Evolutionary conservation across 2,888 invertebrate genomes (phyloP), one percentile per base, ranked within the genome.

Genomic region (Linyphia triangularis): DNA sequence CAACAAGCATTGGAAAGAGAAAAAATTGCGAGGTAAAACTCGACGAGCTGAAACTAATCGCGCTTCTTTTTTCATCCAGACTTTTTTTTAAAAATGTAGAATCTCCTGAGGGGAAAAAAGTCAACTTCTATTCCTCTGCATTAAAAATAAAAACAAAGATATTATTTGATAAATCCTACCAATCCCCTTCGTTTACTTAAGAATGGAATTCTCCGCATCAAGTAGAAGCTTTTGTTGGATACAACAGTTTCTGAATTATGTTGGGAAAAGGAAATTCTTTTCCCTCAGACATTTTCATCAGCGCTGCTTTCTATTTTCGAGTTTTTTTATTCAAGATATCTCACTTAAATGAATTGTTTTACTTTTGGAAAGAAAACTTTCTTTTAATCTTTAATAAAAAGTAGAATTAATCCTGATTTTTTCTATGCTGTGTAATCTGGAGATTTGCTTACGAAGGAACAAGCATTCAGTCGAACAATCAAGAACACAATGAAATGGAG

Each of bases 111-210:
- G 26, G 26, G 28, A n/a, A 28, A 63, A 28, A n/a, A 63, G 30
- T 0, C 13, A 16, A 28, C 13, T 26, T 63, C 26, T 26, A 13
- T 63, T 30, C 63, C 16, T 13, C 13, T 16, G 26, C 26, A 63
- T 63, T 63, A 30, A 63, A 63, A 63, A 30, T 63, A 63, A 63
- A 28, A 63, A 24, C 9, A 10, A 13, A 63, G 28, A 51, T n/a
- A 63, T 63, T 26, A 63, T 30, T 63, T 63, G 26, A 63, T 63
- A 63, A 28, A 63, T 63, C 30, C 30, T 30, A 63, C 13, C 63
- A 63, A 63, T 28, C 28, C 28, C 30, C 30, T 63, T 30, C 63
- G 30, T 63, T 63, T 63, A 63, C 26, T 63, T 63, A 63, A 63
- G 63, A 30, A 63, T n/a, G 16, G 51, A 63, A 63, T 63, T 26